Evolutionary conservation across 1,140 invertebrate species (phyloP).

Genomic region (Zaprionus kolodkinae): DNA sequence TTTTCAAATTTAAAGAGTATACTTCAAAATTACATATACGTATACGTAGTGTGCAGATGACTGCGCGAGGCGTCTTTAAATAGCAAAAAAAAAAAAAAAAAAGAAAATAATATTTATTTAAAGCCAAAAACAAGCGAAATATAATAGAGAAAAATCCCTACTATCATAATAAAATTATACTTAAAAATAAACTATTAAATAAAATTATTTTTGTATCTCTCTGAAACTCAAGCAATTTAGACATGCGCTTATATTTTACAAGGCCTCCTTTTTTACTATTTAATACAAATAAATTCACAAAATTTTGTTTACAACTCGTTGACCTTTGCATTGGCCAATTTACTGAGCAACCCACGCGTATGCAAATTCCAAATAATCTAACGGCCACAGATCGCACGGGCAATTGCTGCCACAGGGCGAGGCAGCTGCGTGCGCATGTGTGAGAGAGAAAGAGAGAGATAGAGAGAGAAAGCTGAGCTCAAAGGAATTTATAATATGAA

Average conservation of each 20-base stretch:
- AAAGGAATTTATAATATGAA: slow-evolving; percentile 81
- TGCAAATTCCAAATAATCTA: slow-evolving; percentile 67
- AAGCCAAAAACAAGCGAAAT: background rate
- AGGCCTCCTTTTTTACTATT: background rate
- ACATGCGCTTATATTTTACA: background rate
- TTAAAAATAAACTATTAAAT: background rate
- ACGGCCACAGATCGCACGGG: slow-evolving; percentile 63
- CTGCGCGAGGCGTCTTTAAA: too few species aligned
- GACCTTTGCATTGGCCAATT: slow-evolving; percentile 3
- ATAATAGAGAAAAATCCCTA: background rate
- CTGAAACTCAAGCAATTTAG: background rate
- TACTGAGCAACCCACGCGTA: slow-evolving; percentile 19
- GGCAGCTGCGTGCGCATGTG: slow-evolving; percentile 25
- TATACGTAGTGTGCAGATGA: too few species aligned
- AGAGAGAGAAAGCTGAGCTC: slow-evolving; percentile 61
- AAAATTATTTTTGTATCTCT: background rate
- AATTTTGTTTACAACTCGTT: background rate
- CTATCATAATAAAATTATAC: background rate
- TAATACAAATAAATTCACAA: background rate
- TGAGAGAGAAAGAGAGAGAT: slow-evolving; percentile 3
- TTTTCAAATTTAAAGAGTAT: too few species aligned
- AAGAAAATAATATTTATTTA: too few species aligned
- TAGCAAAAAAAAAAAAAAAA: too few species aligned
- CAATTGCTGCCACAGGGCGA: slow-evolving; percentile 45
- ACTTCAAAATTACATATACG: too few species aligned